phyloP scores from a whole-genome alignment of 1,140 invertebrate genomes.

The Pectinophora gossypiella region DNA sequence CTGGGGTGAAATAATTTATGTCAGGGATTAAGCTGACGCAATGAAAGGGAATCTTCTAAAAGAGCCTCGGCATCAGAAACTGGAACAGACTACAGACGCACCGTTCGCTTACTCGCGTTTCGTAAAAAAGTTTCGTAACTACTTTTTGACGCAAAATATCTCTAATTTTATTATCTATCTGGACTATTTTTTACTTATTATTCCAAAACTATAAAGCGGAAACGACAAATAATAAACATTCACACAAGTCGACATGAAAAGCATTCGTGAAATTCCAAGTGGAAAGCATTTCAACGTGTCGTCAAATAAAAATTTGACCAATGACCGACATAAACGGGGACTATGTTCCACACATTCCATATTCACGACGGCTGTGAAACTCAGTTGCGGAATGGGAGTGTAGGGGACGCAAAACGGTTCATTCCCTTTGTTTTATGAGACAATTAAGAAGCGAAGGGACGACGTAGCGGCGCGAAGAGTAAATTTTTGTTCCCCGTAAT shows the following conservation, averaged over 20 bases:
- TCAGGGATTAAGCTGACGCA: conserved; percentile 26
- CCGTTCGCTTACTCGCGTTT: neutral
- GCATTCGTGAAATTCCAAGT: too few species aligned
- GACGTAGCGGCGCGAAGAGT: conserved; percentile 27
- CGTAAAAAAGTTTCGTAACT: neutral
- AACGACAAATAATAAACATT: too few species aligned
- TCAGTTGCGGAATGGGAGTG: neutral
- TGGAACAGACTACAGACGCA: neutral
- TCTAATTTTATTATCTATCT: too few species aligned
- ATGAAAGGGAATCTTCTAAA: conserved; percentile 24
- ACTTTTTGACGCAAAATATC: too few species aligned
- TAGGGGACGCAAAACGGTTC: conserved; percentile 35
- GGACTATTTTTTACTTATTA: too few species aligned
- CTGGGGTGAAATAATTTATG: conserved; percentile 28
- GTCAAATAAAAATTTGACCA: neutral
- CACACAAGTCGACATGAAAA: too few species aligned
- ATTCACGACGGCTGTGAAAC: neutral
- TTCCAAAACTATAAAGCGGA: too few species aligned
- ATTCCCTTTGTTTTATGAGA: conserved; percentile 58
- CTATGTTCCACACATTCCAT: neutral
- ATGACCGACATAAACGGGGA: conserved; percentile 1
- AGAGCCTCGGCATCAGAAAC: conserved; percentile 18
- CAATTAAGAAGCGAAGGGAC: conserved; percentile 49
- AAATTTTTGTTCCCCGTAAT: conserved; percentile 36
- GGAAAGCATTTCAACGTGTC: too few species aligned